phyloP scores from a whole-genome alignment of 2,113 vertebrate species.

The Triplophysa rosa region DNA sequence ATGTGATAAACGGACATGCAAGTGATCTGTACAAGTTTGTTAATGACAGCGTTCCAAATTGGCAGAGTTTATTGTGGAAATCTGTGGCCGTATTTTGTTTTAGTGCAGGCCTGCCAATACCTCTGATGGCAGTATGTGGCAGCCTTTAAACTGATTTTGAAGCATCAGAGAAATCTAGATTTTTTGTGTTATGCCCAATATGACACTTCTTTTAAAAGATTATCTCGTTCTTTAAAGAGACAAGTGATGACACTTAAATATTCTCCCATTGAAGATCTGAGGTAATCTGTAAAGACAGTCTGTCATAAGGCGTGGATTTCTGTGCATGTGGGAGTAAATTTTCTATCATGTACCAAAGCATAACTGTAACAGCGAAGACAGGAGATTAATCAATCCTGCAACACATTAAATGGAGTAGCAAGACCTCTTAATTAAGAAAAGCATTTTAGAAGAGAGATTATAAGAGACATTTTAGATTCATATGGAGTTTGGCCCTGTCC shows the following conservation, averaged over 20 bases:
- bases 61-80: no score
- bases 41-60: no score
- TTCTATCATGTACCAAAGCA: background rate
- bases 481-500: constrained; percentile 27
- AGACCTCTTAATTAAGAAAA: constrained; percentile 8
- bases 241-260: background rate
- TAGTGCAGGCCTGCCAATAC: no score
- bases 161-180: no score
- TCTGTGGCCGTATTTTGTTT: no score
- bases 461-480: background rate
- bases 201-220: background rate
- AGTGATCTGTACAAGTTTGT: no score
- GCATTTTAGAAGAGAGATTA: background rate
- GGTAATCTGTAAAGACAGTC: background rate
- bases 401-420: background rate
- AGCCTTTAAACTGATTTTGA: no score
- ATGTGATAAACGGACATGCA: no score
- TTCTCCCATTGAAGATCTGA: background rate
- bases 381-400: constrained; percentile 14
- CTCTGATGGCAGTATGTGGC: no score
- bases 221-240: background rate
- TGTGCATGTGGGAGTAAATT: background rate
- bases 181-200: background rate
- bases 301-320: background rate
- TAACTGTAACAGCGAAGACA: background rate